Percentiles rank a stretch among this genome's conserved stretches.
Evolutionary conservation across 2,113 vertebrate species (phyloP).

Genomic region (Forbesichthys agassizii): DNA sequence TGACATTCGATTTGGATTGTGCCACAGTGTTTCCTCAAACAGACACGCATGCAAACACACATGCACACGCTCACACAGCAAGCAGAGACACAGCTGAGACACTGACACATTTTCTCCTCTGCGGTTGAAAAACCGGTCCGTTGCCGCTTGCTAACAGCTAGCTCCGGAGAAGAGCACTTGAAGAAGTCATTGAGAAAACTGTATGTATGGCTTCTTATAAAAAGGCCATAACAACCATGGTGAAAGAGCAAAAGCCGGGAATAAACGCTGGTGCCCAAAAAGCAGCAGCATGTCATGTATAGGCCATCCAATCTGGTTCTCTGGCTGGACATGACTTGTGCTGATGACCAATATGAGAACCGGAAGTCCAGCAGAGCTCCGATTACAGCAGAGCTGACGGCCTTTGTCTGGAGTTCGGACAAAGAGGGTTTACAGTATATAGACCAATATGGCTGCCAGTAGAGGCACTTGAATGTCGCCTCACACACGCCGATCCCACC

Average conservation of each 20-base stretch:
- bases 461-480: slow-evolving; percentile 38
- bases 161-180: slow-evolving; percentile 59
- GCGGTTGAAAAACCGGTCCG: slow-evolving; percentile 11
- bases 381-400: slow-evolving; percentile 45
- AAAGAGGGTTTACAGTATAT: slow-evolving; percentile 9
- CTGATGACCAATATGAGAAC: slow-evolving; percentile 45
- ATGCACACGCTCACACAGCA: background rate
- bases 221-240: slow-evolving; percentile 12
- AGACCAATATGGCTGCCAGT: slow-evolving; percentile 31
- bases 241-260: background rate
- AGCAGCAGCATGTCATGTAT: slow-evolving; percentile 40
- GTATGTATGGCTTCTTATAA: slow-evolving; percentile 50
- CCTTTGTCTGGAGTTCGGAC: slow-evolving; percentile 43
- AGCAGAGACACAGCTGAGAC: slow-evolving; percentile 6
- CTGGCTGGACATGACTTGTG: slow-evolving; percentile 35
- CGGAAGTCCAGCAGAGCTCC: slow-evolving; percentile 33
- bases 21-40: slow-evolving; percentile 6
- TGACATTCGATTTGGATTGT: slow-evolving; percentile 31
- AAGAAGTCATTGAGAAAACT: slow-evolving; percentile 32
- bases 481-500: slow-evolving; percentile 4
- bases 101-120: slow-evolving; percentile 16
- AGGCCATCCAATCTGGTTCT: slow-evolving; percentile 28
- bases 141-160: slow-evolving; percentile 39
- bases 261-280: slow-evolving; percentile 16
- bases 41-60: background rate